Conservation (phyloP, 92 coral and sea anemone genomes). For the Paramuricea clavata region DNA sequence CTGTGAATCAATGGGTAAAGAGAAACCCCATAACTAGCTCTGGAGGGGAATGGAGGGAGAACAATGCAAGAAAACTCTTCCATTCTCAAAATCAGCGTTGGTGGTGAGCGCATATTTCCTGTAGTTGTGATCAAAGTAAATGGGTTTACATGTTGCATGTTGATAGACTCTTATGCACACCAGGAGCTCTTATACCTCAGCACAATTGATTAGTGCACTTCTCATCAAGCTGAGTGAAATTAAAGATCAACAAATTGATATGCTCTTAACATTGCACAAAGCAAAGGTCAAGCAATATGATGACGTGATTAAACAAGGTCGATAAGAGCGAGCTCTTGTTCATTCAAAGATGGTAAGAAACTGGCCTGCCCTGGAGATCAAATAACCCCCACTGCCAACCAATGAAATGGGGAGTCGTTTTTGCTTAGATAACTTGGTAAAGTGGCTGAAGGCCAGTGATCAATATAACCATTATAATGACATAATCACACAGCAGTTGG, state of each 20-base stretch:
- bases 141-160: background rate
- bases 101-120: slow-evolving; percentile 2
- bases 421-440: no score
- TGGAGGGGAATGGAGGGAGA: background rate
- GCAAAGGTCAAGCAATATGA: background rate
- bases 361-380: no score
- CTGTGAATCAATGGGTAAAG: no score
- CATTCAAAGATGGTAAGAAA: background rate
- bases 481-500: slow-evolving; percentile 14
- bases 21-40: background rate
- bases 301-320: background rate
- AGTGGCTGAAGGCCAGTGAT: no score
- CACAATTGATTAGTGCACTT: background rate
- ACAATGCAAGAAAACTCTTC: slow-evolving; percentile 2
- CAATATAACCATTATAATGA: background rate
- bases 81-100: background rate
- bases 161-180: background rate
- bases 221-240: background rate
- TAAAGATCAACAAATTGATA: background rate
- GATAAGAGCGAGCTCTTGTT: slow-evolving; percentile 3
- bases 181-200: background rate
- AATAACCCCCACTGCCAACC: no score
- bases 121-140: background rate
- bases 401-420: no score
- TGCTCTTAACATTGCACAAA: background rate